phyloP scores from a whole-genome alignment of 1,140 invertebrate genomes.

The Triops cancriformis region DNA sequence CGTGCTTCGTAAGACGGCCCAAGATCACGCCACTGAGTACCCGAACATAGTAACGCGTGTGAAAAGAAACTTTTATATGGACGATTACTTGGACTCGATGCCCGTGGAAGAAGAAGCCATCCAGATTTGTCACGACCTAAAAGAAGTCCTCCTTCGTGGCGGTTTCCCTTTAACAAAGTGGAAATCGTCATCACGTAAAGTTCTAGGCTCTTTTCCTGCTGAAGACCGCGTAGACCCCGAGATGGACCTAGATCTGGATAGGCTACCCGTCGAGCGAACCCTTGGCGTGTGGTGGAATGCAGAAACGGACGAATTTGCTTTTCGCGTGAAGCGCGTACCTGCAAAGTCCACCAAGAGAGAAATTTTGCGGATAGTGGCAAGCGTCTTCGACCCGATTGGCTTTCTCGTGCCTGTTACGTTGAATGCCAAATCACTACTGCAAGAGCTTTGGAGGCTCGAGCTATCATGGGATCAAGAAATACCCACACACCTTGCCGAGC shows the following conservation, averaged over 20 bases:
- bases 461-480: constrained; percentile 32
- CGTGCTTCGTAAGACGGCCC: neutral
- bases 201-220: neutral
- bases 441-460: constrained; percentile 38
- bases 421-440: constrained; percentile 40
- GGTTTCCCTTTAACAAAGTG: constrained; percentile 16
- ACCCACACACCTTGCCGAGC: neutral
- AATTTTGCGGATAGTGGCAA: constrained; percentile 24
- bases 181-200: constrained; percentile 14
- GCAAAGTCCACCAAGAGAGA: constrained; percentile 29
- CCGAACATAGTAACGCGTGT: neutral
- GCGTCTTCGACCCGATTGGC: constrained; percentile 34
- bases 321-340: neutral
- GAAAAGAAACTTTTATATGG: constrained; percentile 3
- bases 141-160: neutral
- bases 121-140: neutral
- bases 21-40: neutral
- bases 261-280: neutral
- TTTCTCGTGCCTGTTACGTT: constrained; percentile 35
- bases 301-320: neutral
- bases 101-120: constrained; percentile 18
- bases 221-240: neutral
- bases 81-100: constrained; percentile 14
- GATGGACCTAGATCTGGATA: constrained; percentile 4
- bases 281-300: constrained; percentile 11